Conservation (phyloP, 1,140 invertebrate genomes). For the Diploscapter pachys region DNA sequence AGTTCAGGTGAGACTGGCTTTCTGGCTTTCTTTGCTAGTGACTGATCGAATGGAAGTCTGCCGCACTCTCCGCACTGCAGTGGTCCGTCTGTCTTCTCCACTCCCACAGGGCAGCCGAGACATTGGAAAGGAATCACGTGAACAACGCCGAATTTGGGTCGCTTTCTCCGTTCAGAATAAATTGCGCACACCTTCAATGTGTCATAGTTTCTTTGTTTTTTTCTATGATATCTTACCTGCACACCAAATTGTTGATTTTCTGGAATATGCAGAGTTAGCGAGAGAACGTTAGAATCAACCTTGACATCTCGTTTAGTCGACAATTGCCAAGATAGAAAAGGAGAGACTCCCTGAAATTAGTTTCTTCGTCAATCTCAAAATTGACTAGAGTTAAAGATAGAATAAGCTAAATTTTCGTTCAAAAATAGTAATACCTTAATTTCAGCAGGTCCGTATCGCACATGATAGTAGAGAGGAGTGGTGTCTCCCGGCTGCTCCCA, state of each 20-base stretch:
- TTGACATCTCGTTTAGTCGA: slow-evolving; percentile 31
- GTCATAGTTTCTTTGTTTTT: neutral
- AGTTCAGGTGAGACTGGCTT: too few species aligned
- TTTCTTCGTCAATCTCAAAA: neutral
- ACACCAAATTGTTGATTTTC: slow-evolving; percentile 37
- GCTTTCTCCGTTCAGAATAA: slow-evolving; percentile 23
- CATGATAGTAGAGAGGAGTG: slow-evolving; percentile 35
- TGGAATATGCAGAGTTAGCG: slow-evolving; percentile 28
- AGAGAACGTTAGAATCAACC: slow-evolving; percentile 24
- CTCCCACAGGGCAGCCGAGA: neutral
- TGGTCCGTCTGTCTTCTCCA: too few species aligned
- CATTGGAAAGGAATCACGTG: slow-evolving; percentile 37
- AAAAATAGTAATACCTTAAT: slow-evolving; percentile 5
- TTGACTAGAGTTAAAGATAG: too few species aligned
- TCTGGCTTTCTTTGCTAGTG: too few species aligned
- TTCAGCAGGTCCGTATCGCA: slow-evolving; percentile 35
- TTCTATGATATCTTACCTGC: slow-evolving; percentile 9
- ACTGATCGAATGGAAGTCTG: too few species aligned
- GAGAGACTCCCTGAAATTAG: slow-evolving; percentile 14
- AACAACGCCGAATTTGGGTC: slow-evolving; percentile 38
- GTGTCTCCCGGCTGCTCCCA: slow-evolving; percentile 20
- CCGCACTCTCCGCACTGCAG: too few species aligned
- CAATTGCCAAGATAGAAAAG: slow-evolving; percentile 39
- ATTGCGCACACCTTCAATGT: slow-evolving; percentile 36
- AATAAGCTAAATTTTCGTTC: too few species aligned